These are phyloP conservation scores for Clarias gariepinus DNA, from an alignment of 2,113 vertebrate genomes.

Conservation along the genomic window DNA sequence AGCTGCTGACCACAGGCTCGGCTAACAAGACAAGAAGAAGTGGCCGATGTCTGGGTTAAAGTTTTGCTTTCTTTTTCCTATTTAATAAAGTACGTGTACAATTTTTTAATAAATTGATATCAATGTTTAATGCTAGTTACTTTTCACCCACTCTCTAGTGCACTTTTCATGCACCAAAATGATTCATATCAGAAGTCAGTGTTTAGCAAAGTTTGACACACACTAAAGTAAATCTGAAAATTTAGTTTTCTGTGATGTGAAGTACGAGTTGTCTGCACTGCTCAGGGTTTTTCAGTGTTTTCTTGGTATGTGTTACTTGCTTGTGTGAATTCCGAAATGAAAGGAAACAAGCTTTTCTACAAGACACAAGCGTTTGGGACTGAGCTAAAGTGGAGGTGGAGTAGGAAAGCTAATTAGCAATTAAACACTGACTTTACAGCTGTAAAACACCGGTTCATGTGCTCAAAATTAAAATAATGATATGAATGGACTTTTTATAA, in stretches of 20 bases:
- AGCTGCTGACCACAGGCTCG: too few relatives aligned
- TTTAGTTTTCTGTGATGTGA: neutral
- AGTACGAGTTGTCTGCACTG: neutral
- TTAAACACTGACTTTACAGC: constrained; percentile 17
- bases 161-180: too few relatives aligned
- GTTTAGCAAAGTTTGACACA: neutral
- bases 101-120: too few relatives aligned
- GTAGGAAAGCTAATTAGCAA: constrained; percentile 15
- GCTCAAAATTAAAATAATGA: constrained; percentile 5
- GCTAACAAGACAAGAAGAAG: too few relatives aligned
- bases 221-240: too few relatives aligned
- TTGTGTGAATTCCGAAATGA: neutral
- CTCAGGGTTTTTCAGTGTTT: neutral
- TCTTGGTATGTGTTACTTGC: neutral
- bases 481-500: neutral
- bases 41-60: too few relatives aligned
- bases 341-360: constrained; percentile 1
- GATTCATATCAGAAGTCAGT: neutral
- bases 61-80: neutral
- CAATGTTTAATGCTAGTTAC: neutral
- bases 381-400: neutral
- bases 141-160: neutral
- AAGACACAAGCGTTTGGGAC: neutral
- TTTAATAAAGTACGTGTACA: too few relatives aligned
- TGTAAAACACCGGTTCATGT: neutral